Percentiles rank a stretch among this genome's conserved stretches.
phyloP scores from a whole-genome alignment of 1,140 invertebrate genomes.

The Marisa cornuarietis region DNA sequence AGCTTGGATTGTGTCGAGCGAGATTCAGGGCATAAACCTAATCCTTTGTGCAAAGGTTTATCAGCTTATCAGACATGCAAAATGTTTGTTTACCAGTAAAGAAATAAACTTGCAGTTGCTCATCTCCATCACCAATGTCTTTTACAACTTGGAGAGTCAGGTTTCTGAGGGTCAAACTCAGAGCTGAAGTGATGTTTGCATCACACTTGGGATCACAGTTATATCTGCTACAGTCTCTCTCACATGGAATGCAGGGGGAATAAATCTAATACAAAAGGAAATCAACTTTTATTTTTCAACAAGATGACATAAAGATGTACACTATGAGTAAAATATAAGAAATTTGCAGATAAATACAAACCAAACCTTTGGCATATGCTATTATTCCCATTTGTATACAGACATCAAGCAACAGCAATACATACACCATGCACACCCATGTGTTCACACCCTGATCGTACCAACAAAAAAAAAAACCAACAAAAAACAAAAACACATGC shows the following conservation, averaged over 20 bases:
- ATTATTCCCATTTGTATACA: background rate
- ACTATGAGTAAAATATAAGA: background rate
- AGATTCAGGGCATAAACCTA: too few relatives aligned
- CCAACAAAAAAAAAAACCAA: background rate
- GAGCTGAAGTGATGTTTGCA: background rate
- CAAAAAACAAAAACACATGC: background rate
- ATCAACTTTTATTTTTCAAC: too few relatives aligned
- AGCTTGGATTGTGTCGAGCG: too few relatives aligned
- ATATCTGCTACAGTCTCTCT: constrained; percentile 5
- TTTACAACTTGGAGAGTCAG: background rate
- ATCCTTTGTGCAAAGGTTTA: too few relatives aligned
- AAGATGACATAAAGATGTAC: background rate
- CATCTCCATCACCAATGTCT: background rate
- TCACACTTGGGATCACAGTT: constrained; percentile 11
- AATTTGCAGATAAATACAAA: background rate
- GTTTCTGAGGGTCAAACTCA: constrained; percentile 13
- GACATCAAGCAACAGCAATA: background rate
- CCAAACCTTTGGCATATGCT: too few relatives aligned
- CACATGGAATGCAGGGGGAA: constrained; percentile 19
- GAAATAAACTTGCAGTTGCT: constrained; percentile 15
- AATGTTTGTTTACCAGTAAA: constrained; percentile 13
- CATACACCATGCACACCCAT: background rate
- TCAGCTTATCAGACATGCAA: too few relatives aligned
- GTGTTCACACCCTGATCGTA: background rate
- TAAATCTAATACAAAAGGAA: constrained; percentile 6